Percentiles rank a stretch among this genome's conserved stretches.
Conservation (phyloP, 1,140 invertebrate species). For the Euura lappo region DNA sequence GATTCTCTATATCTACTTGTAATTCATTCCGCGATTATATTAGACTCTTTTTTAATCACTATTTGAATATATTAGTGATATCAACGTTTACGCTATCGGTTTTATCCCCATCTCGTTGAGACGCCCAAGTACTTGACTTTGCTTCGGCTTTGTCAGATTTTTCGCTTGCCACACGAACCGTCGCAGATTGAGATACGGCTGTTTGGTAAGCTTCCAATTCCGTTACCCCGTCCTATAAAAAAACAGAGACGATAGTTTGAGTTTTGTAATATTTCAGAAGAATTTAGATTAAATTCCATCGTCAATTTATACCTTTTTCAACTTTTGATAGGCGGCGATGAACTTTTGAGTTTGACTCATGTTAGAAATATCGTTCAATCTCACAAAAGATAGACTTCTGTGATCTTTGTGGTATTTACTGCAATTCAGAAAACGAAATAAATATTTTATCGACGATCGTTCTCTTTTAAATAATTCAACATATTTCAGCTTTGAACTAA, state of each 20-base stretch:
- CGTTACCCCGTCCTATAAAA: neutral
- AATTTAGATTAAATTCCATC: constrained; percentile 5
- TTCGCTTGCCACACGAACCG: neutral
- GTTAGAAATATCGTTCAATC: constrained; percentile 56
- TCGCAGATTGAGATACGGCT: neutral
- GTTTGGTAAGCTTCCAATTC: neutral
- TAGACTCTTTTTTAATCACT: neutral
- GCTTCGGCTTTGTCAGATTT: neutral
- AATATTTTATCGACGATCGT: neutral
- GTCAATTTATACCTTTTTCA: constrained; percentile 48
- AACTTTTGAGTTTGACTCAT: constrained; percentile 66
- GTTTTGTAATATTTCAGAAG: constrained; percentile 3
- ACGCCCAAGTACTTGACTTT: neutral
- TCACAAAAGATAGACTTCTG: constrained; percentile 58
- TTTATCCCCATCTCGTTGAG: neutral
- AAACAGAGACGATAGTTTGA: neutral
- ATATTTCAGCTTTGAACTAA: constrained; percentile 12
- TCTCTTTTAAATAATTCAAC: neutral
- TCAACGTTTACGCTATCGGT: neutral
- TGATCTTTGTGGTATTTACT: constrained; percentile 70
- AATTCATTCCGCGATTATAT: no score
- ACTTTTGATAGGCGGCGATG: constrained; percentile 63
- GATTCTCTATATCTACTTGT: no score
- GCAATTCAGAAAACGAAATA: constrained; percentile 36
- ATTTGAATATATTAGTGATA: neutral